Percentiles rank a stretch among this genome's conserved stretches.
phyloP scores from a whole-genome alignment of 2,797 vertebrate species.

The Oreonectes daqikongensis region DNA sequence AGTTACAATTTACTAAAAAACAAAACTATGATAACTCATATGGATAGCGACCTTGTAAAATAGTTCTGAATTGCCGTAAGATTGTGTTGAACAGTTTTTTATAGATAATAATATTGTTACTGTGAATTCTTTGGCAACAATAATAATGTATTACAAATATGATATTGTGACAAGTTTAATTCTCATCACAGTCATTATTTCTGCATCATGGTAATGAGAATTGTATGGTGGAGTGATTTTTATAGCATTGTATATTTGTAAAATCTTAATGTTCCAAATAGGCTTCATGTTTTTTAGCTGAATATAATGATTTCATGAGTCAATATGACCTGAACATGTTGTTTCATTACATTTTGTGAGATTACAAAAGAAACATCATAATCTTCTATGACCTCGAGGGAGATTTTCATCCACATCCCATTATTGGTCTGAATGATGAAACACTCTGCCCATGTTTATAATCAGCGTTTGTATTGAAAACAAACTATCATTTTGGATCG shows the following conservation, averaged over 20 bases:
- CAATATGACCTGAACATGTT: neutral
- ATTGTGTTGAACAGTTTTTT: too few relatives aligned
- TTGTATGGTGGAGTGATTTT: neutral
- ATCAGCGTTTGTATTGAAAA: conserved; percentile 9
- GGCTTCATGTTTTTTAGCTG: neutral
- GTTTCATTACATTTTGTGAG: neutral
- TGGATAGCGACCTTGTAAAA: too few relatives aligned
- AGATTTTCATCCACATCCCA: conserved; percentile 3
- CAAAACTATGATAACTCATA: too few relatives aligned
- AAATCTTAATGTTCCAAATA: neutral
- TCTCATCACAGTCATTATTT: neutral
- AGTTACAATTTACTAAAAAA: too few relatives aligned
- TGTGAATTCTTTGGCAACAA: too few relatives aligned
- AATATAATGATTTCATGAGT: neutral
- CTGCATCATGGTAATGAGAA: neutral
- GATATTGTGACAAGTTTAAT: too few relatives aligned
- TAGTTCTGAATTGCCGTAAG: too few relatives aligned
- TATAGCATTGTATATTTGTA: neutral
- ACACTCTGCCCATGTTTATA: neutral
- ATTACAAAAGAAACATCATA: neutral
- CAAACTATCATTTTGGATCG: conserved; percentile 15
- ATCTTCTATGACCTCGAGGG: neutral
- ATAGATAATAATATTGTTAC: too few relatives aligned
- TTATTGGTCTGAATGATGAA: conserved; percentile 25
- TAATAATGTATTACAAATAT: too few relatives aligned